Evolutionary conservation across 2,113 vertebrate genomes (phyloP).

Genomic region (Lepus americanus): DNA sequence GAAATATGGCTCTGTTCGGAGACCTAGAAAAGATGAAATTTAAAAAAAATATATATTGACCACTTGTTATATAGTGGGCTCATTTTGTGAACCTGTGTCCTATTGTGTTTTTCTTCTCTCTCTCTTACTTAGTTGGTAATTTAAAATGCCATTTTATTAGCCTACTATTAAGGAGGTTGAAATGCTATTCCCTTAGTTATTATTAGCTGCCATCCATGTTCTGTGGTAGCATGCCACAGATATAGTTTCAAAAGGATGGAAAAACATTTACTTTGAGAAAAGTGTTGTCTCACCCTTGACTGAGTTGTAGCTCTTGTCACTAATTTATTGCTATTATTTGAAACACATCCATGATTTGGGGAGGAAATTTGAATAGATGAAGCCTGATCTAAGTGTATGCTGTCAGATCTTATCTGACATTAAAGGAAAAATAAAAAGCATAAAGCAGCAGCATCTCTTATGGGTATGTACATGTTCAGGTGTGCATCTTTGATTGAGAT

Average conservation of each 20-base stretch:
- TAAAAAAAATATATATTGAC: neutral
- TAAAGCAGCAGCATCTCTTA: neutral
- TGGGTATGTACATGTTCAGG: neutral
- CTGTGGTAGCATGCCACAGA: neutral
- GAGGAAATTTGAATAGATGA: conserved; percentile 29
- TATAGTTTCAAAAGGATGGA: neutral
- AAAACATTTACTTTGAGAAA: conserved; percentile 46
- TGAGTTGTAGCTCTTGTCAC: conserved; percentile 32
- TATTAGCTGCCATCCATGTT: conserved; percentile 15
- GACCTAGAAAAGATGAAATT: neutral
- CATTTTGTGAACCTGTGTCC: conserved; percentile 6
- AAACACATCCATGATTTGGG: neutral
- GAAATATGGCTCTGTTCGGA: neutral
- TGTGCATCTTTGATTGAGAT: neutral
- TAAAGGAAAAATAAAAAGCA: conserved; percentile 2
- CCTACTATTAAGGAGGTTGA: neutral
- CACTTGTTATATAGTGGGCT: conserved; percentile 1
- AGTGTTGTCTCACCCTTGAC: conserved; percentile 3
- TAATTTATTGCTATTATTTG: conserved; percentile 61
- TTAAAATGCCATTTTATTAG: conserved; percentile 6
- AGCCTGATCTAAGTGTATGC: conserved; percentile 34
- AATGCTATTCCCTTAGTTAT: neutral
- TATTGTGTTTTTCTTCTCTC: neutral
- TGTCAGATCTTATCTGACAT: neutral
- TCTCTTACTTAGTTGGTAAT: neutral